These are phyloP conservation scores for Chaenogobius annularis DNA, from an alignment of 2,113 vertebrate species.

Conservation along the genomic window DNA sequence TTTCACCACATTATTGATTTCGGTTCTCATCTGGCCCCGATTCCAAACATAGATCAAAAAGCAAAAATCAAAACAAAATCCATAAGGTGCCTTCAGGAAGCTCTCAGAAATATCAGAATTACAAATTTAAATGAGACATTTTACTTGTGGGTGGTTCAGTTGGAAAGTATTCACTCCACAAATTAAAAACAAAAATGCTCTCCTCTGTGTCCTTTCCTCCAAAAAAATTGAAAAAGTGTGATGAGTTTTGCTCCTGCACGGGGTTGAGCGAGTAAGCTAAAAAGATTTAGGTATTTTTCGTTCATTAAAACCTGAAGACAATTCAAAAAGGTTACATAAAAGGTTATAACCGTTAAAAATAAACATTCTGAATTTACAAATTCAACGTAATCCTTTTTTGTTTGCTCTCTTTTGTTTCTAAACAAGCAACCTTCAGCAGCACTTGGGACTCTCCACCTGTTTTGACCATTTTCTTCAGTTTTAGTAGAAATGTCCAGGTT, in stretches of 20 bases:
- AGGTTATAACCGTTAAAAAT: not conserved
- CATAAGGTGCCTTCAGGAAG: slow-evolving; percentile 32
- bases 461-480: too few species aligned
- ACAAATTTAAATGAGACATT: slow-evolving; percentile 68
- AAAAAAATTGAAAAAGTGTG: too few species aligned
- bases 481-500: too few species aligned
- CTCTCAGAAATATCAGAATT: slow-evolving; percentile 58
- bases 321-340: not conserved
- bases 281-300: slow-evolving; percentile 6
- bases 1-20: slow-evolving; percentile 21
- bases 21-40: slow-evolving; percentile 19
- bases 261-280: not conserved
- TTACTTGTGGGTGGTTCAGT: slow-evolving; percentile 16
- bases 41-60: slow-evolving; percentile 20
- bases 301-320: slow-evolving; percentile 3
- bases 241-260: not conserved
- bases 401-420: not conserved
- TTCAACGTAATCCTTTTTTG: not conserved
- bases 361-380: slow-evolving; percentile 1
- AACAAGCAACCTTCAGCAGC: not conserved
- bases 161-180: slow-evolving; percentile 14
- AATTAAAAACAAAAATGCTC: too few species aligned
- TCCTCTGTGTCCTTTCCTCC: not conserved
- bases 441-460: not conserved
- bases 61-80: slow-evolving; percentile 20